phyloP scores from a whole-genome alignment of 2,797 vertebrate species.

The Bovichtus variegatus region DNA sequence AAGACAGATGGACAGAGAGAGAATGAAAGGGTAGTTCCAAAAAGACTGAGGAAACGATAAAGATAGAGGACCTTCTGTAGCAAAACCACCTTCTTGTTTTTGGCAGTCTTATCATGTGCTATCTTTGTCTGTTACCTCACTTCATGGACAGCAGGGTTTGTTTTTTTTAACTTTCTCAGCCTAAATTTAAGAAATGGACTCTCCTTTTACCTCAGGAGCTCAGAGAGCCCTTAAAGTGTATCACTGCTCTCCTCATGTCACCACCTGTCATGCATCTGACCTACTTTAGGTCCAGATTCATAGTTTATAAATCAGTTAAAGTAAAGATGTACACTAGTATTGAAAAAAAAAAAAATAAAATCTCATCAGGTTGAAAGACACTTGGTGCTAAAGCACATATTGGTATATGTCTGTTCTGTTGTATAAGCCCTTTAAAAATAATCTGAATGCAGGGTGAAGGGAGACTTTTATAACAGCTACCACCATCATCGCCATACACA shows the following conservation, averaged over 20 bases:
- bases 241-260: constrained; percentile 8
- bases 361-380: constrained; percentile 10
- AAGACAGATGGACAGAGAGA: constrained; percentile 2
- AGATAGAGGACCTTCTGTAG: neutral
- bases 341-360: neutral
- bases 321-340: neutral
- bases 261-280: constrained; percentile 17
- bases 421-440: neutral
- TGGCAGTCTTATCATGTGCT: neutral
- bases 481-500: neutral
- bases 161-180: neutral
- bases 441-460: neutral
- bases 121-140: constrained; percentile 2
- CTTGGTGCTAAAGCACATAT: neutral
- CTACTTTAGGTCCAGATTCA: constrained; percentile 23
- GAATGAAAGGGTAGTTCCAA: neutral
- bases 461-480: neutral
- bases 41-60: neutral
- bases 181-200: constrained; percentile 3
- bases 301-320: neutral
- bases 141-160: neutral
- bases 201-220: constrained; percentile 20
- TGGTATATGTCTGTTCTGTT: neutral
- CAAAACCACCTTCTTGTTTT: neutral
- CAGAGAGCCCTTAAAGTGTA: constrained; percentile 24